Conservation (phyloP, 2,888 invertebrate genomes). For the Erannis defoliaria region DNA sequence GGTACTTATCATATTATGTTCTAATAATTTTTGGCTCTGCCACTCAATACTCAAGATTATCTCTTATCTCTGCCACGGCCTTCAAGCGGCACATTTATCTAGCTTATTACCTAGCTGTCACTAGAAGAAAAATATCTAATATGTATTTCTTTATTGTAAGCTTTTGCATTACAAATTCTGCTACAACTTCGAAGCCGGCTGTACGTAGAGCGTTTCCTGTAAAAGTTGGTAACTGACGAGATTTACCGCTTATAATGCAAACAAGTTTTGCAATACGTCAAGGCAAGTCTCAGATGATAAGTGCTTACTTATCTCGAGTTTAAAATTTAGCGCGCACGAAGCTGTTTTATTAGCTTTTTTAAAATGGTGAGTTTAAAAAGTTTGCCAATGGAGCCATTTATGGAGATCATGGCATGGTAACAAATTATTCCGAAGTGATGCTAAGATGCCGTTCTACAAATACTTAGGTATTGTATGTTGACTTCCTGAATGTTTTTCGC, state of each 20-base stretch:
- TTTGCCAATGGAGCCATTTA: not conserved
- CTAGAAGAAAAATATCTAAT: not conserved
- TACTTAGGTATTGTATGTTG: too few species aligned
- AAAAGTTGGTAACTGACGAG: constrained; percentile 45
- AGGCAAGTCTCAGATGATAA: constrained; percentile 35
- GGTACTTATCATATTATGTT: too few species aligned
- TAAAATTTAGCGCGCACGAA: constrained; percentile 25
- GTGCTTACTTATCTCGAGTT: constrained; percentile 37
- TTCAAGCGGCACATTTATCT: too few species aligned
- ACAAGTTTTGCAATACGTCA: constrained; percentile 54
- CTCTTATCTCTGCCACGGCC: too few species aligned
- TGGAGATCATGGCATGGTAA: too few species aligned
- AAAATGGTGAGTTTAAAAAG: constrained; percentile 6
- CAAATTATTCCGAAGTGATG: too few species aligned
- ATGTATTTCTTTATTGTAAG: not conserved
- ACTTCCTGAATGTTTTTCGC: too few species aligned
- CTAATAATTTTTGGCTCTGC: too few species aligned
- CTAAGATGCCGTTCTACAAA: too few species aligned
- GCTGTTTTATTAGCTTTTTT: constrained; percentile 22
- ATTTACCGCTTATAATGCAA: constrained; percentile 52
- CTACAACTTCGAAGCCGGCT: constrained; percentile 25
- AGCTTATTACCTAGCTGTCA: not conserved
- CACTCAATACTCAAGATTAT: too few species aligned
- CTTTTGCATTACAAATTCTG: constrained; percentile 15
- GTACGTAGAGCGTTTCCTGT: constrained; percentile 37